These are phyloP conservation scores for Bacillus rossius DNA, from an alignment of 1,140 invertebrate genomes.

Conservation along the genomic window DNA sequence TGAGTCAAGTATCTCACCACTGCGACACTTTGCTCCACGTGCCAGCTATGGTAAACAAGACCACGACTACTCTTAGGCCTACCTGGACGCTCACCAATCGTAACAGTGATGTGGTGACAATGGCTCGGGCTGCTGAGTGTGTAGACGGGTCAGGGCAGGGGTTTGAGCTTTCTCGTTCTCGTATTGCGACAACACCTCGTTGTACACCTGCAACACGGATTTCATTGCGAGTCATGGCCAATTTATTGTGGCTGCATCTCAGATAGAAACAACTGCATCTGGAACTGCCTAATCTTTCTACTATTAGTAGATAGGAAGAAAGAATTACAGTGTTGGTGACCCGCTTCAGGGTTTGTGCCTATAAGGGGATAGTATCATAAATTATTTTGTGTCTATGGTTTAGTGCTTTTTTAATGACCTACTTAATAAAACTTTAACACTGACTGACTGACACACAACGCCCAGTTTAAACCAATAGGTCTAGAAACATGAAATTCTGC, in stretches of 20 bases:
- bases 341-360: neutral
- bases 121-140: constrained; percentile 28
- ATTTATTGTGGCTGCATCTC: no score
- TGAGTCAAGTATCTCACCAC: no score
- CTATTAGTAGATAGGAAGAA: neutral
- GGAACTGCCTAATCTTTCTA: neutral
- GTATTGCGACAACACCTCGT: constrained; percentile 24
- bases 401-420: neutral
- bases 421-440: no score
- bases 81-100: constrained; percentile 24
- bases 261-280: neutral
- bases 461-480: no score
- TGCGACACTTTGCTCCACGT: no score
- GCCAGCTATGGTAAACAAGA: no score
- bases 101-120: constrained; percentile 14
- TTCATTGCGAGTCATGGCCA: no score
- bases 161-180: constrained; percentile 13
- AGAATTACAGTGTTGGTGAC: neutral
- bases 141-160: constrained; percentile 21
- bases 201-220: constrained; percentile 27
- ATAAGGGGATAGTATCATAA: no score
- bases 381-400: no score
- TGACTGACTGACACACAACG: no score
- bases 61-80: no score
- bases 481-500: no score